Conservation (phyloP, 2,888 invertebrate species). For the Sisyra terminalis region DNA sequence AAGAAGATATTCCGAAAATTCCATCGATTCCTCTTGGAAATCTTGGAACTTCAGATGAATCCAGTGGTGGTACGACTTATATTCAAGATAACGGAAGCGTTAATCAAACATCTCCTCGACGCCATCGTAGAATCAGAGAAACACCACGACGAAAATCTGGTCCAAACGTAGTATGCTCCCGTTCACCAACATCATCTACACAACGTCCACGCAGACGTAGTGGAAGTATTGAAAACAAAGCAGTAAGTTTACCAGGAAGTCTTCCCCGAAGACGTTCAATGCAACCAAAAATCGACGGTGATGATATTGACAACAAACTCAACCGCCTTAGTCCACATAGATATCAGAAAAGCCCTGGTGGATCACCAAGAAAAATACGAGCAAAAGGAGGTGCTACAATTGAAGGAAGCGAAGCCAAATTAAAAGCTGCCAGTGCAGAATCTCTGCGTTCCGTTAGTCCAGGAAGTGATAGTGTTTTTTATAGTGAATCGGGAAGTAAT, state of each 20-base stretch:
- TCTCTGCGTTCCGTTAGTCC: constrained; percentile 79
- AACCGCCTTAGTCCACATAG: constrained; percentile 21
- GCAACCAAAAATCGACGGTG: constrained; percentile 22
- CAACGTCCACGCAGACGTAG: constrained; percentile 21
- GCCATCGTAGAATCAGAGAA: constrained; percentile 32
- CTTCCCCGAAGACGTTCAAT: constrained; percentile 41
- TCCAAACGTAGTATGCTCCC: constrained; percentile 32
- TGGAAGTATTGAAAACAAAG: constrained; percentile 19
- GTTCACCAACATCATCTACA: constrained; percentile 33
- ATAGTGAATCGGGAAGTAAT: constrained; percentile 57
- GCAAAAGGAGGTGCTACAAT: constrained; percentile 12
- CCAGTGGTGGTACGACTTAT: constrained; percentile 23
- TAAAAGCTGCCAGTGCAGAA: constrained; percentile 74
- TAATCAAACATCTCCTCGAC: constrained; percentile 32
- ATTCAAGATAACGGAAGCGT: constrained; percentile 6
- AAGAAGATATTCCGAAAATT: constrained; percentile 10
- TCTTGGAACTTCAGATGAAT: constrained; percentile 27
- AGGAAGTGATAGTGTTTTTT: constrained; percentile 81
- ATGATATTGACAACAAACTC: constrained; percentile 11
- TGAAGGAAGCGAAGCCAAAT: constrained; percentile 28
- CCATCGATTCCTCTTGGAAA: constrained; percentile 3
- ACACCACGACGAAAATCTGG: constrained; percentile 47
- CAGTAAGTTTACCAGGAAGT: constrained; percentile 39
- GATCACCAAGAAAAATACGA: constrained; percentile 34
- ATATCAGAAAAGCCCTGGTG: constrained; percentile 29